phyloP scores from a whole-genome alignment of 1,140 invertebrate species.

The Berghia stephanieae region DNA sequence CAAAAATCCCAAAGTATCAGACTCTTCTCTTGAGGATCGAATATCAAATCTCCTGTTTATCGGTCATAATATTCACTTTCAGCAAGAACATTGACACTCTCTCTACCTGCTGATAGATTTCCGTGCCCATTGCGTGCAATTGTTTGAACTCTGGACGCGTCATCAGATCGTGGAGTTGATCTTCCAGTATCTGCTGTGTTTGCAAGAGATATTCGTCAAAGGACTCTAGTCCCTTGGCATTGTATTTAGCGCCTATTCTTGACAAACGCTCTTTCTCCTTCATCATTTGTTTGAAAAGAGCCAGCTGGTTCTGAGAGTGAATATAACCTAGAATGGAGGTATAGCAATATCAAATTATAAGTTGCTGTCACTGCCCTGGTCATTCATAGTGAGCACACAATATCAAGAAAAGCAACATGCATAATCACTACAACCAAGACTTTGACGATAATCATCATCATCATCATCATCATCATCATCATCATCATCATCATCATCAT shows the following conservation, averaged over 20 bases:
- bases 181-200: constrained; percentile 32
- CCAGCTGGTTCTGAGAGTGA: constrained; percentile 16
- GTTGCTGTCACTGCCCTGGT: too few species aligned
- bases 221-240: not conserved
- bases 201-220: constrained; percentile 26
- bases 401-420: too few species aligned
- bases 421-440: too few species aligned
- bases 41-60: not conserved
- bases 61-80: not conserved
- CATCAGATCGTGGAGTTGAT: constrained; percentile 42
- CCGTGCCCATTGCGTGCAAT: constrained; percentile 32
- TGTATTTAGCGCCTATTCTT: not conserved
- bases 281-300: constrained; percentile 22
- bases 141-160: constrained; percentile 39
- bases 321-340: constrained; percentile 3
- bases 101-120: constrained; percentile 44
- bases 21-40: too few species aligned
- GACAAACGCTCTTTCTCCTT: not conserved
- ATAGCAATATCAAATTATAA: not conserved
- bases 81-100: not conserved
- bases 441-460: too few species aligned
- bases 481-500: too few species aligned
- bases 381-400: too few species aligned
- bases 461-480: too few species aligned
- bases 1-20: too few species aligned